Evolutionary conservation across 2,888 invertebrate genomes (phyloP), one percentile per base, ranked within the genome.

Genomic region (Diaperis boleti): DNA sequence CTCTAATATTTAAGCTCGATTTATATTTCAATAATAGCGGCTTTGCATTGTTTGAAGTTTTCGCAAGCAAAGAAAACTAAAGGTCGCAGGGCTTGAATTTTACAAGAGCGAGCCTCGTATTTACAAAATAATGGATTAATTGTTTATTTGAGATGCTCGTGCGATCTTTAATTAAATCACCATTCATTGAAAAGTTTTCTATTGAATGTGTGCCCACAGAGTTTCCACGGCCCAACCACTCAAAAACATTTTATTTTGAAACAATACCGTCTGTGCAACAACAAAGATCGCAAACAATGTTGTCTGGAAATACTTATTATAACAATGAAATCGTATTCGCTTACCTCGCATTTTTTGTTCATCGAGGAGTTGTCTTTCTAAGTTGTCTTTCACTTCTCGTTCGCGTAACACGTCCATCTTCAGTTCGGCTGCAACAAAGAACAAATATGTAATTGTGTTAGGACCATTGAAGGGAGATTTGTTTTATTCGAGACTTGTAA

Each of bases 301-400:
- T 64, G 73, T 73, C 72, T 74, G 71, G 69, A 63, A 41, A 18
- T 47, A 39, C 13, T 33, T 13, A 5, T 33, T 11, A 26, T 33
- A 55, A 67, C 64, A 65, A 67, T 47, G 56, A 62, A 49, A 35
- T 33, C 14, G 39, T 31, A 65, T 57, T 63, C 26, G 87, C 94
- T 89, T 84, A 97, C 97, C 92, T 90, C 95, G 88, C 82, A 93
- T 89, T 88, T 95, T 96, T 84, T 95, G 93, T 83, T 97, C 96
- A 79, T 96, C 96, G 73, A 91, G 86, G 66, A 97, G 88, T 84
- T 96, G 96, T 82, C 96, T 89, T 84, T 97, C 96, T 78, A 96
- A 83, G 78, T 92, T 95, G 84, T 96, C 96, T 84, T 96, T 92
- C 65, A 94, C 90, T 85, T 96, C 96, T 76, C 95, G 85, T 84